phyloP scores from a whole-genome alignment of 1,140 invertebrate species.

The Aphis craccivora region DNA sequence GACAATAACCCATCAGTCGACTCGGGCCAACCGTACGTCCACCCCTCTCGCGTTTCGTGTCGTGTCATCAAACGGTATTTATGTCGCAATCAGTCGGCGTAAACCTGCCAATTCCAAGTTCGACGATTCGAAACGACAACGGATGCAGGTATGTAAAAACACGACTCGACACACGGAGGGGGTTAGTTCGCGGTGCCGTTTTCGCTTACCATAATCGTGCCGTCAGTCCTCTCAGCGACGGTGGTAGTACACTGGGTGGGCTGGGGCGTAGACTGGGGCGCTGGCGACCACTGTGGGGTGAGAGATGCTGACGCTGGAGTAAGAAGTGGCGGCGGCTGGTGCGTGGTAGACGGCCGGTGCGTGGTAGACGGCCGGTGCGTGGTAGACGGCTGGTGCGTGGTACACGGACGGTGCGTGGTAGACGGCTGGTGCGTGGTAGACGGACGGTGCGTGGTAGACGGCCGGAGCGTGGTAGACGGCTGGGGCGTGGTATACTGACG shows the following conservation, averaged over 20 bases:
- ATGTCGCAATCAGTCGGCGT: too few relatives aligned
- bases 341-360: conserved; percentile 55
- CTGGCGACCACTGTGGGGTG: conserved; percentile 34
- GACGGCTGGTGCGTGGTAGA: conserved; percentile 50
- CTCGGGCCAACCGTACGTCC: too few relatives aligned
- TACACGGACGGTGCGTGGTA: conserved; percentile 57
- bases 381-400: conserved; percentile 56
- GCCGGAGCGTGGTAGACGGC: conserved; percentile 37
- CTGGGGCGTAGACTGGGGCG: conserved; percentile 32
- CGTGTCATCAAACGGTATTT: too few relatives aligned
- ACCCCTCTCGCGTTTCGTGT: too few relatives aligned
- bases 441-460: conserved; percentile 38
- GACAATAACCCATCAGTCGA: too few relatives aligned
- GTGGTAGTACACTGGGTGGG: conserved; percentile 51
- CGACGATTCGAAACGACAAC: too few relatives aligned
- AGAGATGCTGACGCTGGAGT: conserved; percentile 56
- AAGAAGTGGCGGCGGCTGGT: conserved; percentile 46
- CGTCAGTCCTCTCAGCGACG: conserved; percentile 10
- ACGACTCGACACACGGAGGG: not conserved
- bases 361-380: conserved; percentile 54
- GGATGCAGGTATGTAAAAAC: too few relatives aligned
- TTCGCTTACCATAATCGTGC: not conserved
- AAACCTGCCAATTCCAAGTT: too few relatives aligned
- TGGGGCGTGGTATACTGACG: not conserved
- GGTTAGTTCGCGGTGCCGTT: not conserved